phyloP scores from a whole-genome alignment of 2,113 vertebrate genomes.

The Aspidoscelis tigris region DNA sequence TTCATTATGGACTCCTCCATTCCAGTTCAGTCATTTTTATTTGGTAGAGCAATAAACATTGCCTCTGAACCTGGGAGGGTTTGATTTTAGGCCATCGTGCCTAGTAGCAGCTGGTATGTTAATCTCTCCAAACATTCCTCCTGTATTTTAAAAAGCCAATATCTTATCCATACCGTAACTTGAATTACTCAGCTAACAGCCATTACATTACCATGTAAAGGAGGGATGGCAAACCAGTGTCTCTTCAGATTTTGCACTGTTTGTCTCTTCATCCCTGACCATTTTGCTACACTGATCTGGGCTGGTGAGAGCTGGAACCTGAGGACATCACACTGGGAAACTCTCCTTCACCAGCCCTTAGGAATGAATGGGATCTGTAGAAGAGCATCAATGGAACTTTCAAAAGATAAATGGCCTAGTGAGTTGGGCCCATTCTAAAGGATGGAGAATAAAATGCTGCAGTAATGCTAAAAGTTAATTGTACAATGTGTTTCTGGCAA shows the following conservation, averaged over 20 bases:
- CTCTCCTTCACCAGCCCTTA: background rate
- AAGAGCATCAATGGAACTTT: background rate
- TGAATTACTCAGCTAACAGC: no score
- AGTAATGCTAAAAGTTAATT: background rate
- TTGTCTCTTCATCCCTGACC: background rate
- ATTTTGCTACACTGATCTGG: no score
- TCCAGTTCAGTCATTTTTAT: background rate
- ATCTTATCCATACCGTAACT: background rate
- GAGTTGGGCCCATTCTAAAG: background rate
- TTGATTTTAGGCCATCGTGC: background rate
- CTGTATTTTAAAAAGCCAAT: background rate
- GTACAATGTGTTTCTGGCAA: constrained; percentile 6
- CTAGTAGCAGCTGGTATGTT: background rate
- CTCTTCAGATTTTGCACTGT: no score
- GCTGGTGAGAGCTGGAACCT: background rate
- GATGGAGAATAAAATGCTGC: background rate
- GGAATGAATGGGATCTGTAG: background rate
- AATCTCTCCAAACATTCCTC: background rate
- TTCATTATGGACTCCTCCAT: background rate
- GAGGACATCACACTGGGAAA: background rate
- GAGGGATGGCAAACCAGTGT: background rate
- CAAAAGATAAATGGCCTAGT: background rate
- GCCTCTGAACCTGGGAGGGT: background rate
- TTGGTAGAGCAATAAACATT: background rate
- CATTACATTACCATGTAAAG: background rate